Evolutionary conservation across 2,113 vertebrate genomes (phyloP).

Genomic region (Mustela lutreola): DNA sequence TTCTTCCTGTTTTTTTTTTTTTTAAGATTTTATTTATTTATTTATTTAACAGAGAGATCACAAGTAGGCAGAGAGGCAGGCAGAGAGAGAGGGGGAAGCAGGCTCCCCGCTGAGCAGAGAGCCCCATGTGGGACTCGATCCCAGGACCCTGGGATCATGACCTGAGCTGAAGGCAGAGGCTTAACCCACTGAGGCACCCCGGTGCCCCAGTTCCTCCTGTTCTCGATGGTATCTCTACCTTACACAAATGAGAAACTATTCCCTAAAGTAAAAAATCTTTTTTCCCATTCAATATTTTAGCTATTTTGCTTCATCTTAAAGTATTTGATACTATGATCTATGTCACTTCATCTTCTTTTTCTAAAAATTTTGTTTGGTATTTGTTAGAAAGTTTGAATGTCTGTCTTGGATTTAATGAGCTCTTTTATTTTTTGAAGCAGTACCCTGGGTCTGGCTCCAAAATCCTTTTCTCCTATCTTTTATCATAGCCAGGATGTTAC

Average conservation of each 20-base stretch:
- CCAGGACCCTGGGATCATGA: too few species aligned
- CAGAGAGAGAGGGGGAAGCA: too few species aligned
- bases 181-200: too few species aligned
- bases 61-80: too few species aligned
- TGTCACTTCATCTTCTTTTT: not conserved
- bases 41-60: too few species aligned
- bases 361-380: slow-evolving; percentile 15
- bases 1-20: not conserved
- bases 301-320: not conserved
- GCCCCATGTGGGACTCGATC: too few species aligned
- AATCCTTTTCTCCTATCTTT: slow-evolving; percentile 5
- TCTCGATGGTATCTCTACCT: not conserved
- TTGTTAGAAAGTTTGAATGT: not conserved
- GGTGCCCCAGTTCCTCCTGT: not conserved
- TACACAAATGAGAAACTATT: not conserved
- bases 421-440: slow-evolving; percentile 37
- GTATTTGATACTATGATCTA: not conserved
- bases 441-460: not conserved
- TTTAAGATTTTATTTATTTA: too few species aligned
- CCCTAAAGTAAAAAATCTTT: not conserved
- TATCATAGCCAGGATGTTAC: not conserved
- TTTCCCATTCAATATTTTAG: not conserved
- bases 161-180: too few species aligned
- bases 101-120: too few species aligned
- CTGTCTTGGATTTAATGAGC: slow-evolving; percentile 39